Conservation (phyloP, 64 coral and sea anemone genomes). For the Anthopleura sola region DNA sequence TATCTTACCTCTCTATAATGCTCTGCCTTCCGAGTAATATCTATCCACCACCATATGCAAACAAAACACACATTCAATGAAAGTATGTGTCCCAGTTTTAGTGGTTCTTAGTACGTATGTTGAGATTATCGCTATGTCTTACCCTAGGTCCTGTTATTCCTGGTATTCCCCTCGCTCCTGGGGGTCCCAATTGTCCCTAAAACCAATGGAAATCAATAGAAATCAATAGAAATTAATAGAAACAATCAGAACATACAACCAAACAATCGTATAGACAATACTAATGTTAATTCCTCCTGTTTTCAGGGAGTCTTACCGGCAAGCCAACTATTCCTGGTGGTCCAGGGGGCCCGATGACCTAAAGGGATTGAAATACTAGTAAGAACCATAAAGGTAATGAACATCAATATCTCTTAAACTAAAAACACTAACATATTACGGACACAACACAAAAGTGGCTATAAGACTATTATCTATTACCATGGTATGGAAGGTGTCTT, state of each 20-base stretch:
- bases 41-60: no score
- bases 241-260: no score
- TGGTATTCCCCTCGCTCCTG: constrained; percentile 1
- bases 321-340: not conserved
- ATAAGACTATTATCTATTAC: constrained; percentile 24
- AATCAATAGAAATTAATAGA: no score
- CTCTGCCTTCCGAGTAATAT: not conserved
- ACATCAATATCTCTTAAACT: not conserved
- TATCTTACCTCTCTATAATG: no score
- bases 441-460: constrained; percentile 1
- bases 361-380: constrained; percentile 4
- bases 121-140: not conserved
- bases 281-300: not conserved
- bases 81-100: not conserved
- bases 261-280: not conserved
- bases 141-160: constrained; percentile 35
- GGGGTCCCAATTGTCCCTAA: constrained; percentile 40
- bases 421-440: not conserved
- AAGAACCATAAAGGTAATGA: not conserved
- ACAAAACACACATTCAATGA: no score
- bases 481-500: constrained; percentile 44
- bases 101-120: not conserved
- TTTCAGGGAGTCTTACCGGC: constrained; percentile 10
- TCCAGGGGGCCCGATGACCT: constrained; percentile 26
- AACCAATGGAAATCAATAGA: not conserved